A percentile compares a stretch with the other conserved stretches of the same genome.
phyloP scores from a whole-genome alignment of 2,888 invertebrate genomes.

The Drosophila falleni region DNA sequence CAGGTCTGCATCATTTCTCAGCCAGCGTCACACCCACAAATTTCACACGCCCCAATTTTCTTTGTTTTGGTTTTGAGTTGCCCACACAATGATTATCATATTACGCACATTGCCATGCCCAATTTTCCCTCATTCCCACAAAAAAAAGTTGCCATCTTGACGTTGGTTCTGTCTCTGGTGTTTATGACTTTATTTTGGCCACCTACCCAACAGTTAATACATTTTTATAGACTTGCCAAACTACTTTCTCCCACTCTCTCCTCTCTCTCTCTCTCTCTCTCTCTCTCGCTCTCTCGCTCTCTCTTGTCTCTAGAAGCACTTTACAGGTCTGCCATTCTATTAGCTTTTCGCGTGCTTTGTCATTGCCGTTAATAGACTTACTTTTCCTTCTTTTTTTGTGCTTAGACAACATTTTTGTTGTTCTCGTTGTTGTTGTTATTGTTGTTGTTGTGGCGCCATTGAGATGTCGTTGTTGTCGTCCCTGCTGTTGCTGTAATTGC shows the following conservation, averaged over 20 bases:
- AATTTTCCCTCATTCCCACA: background rate
- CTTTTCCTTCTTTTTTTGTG: conserved; percentile 52
- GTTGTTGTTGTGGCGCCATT: conserved; percentile 56
- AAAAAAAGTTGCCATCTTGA: conserved; percentile 8
- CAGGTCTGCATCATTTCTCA: conserved; percentile 55
- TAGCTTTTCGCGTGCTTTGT: conserved; percentile 82
- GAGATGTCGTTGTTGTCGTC: conserved; percentile 30
- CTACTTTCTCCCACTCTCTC: conserved; percentile 43
- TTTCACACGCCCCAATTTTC: conserved; percentile 58
- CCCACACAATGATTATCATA: conserved; percentile 78
- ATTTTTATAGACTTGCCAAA: conserved; percentile 78
- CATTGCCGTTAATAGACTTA: conserved; percentile 81
- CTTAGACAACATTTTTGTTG: conserved; percentile 30
- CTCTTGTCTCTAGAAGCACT: conserved; percentile 40
- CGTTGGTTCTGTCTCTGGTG: conserved; percentile 44
- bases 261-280: background rate
- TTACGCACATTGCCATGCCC: conserved; percentile 68
- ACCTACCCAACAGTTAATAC: conserved; percentile 71
- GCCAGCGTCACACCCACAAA: conserved; percentile 48
- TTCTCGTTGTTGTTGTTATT: conserved; percentile 19
- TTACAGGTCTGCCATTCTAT: conserved; percentile 71
- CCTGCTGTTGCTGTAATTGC: conserved; percentile 54
- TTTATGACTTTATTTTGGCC: conserved; percentile 80
- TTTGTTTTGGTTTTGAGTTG: conserved; percentile 18
- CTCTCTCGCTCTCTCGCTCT: background rate